A percentile compares a stretch with the other conserved stretches of the same genome.
phyloP scores from a whole-genome alignment of 2,797 vertebrate genomes.

The Sebastiscus albofasciatus region DNA sequence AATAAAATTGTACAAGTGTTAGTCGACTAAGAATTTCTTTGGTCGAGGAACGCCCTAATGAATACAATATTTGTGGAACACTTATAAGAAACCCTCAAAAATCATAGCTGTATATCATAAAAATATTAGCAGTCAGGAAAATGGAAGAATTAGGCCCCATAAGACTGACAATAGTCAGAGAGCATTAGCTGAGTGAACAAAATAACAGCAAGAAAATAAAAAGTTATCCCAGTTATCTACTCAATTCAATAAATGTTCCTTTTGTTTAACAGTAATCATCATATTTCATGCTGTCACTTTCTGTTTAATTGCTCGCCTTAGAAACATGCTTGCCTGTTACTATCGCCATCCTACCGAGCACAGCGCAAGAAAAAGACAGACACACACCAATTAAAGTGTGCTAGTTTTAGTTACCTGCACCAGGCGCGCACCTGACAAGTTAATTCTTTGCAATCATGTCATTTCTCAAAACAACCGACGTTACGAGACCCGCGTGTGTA shows the following conservation, averaged over 20 bases:
- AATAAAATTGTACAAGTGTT: too few relatives aligned
- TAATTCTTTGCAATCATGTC: constrained; percentile 91
- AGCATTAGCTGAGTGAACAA: constrained; percentile 89
- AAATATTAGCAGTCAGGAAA: constrained; percentile 80
- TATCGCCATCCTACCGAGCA: constrained; percentile 89
- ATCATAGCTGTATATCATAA: constrained; percentile 73
- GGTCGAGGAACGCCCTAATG: rapidly evolving
- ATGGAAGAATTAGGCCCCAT: constrained; percentile 84
- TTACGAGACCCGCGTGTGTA: constrained; percentile 81
- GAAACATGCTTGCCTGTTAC: constrained; percentile 90
- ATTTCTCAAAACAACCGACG: constrained; percentile 87
- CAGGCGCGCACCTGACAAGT: constrained; percentile 90
- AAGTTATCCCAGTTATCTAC: constrained; percentile 85
- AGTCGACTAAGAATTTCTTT: too few relatives aligned
- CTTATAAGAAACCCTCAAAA: constrained; percentile 59
- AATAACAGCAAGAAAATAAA: constrained; percentile 79
- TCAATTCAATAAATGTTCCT: constrained; percentile 93
- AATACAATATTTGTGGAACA: background rate
- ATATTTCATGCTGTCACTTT: constrained; percentile 95
- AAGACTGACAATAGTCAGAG: constrained; percentile 80
- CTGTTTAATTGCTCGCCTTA: constrained; percentile 93
- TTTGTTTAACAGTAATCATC: constrained; percentile 92
- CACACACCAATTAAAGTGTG: constrained; percentile 88
- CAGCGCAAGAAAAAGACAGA: constrained; percentile 78
- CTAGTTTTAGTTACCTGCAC: constrained; percentile 88